Evolutionary conservation across 2,888 invertebrate species (phyloP).

Genomic region (Macrophya annulata): DNA sequence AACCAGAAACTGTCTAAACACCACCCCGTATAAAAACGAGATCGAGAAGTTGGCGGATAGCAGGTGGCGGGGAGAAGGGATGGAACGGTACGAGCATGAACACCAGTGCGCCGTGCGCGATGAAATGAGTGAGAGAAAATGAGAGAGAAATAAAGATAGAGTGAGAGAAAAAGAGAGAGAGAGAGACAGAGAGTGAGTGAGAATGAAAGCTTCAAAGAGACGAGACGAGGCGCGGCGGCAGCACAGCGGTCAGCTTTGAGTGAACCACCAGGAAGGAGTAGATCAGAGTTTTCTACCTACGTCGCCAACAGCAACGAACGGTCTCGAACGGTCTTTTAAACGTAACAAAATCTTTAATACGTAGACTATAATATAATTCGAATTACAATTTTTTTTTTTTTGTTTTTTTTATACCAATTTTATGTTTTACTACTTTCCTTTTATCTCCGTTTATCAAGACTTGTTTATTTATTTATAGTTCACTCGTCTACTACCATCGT

Average conservation of each 20-base stretch:
- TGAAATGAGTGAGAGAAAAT: neutral
- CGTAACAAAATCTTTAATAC: neutral
- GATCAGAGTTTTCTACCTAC: conserved; percentile 8
- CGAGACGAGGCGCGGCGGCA: conserved; percentile 30
- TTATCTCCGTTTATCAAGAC: no score
- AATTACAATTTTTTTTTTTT: neutral
- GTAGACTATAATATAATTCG: neutral
- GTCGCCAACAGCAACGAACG: neutral
- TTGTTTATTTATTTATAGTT: no score
- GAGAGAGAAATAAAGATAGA: conserved; percentile 58
- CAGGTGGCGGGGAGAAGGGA: conserved; percentile 54
- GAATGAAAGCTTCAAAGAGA: conserved; percentile 53
- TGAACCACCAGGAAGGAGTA: conserved; percentile 49
- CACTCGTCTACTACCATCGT: no score
- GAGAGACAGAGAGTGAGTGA: conserved; percentile 39
- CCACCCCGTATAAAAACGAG: conserved; percentile 49
- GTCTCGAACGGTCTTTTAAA: conserved; percentile 12
- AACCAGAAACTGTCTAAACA: conserved; percentile 10
- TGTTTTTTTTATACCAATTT: neutral
- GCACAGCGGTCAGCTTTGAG: conserved; percentile 50
- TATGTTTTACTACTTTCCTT: neutral
- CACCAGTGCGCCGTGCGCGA: conserved; percentile 51
- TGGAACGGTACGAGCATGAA: conserved; percentile 59
- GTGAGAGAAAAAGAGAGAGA: conserved; percentile 59
- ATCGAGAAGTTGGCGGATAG: conserved; percentile 50